phyloP scores from a whole-genome alignment of 1,140 invertebrate species.

The Drosophila sp. region DNA sequence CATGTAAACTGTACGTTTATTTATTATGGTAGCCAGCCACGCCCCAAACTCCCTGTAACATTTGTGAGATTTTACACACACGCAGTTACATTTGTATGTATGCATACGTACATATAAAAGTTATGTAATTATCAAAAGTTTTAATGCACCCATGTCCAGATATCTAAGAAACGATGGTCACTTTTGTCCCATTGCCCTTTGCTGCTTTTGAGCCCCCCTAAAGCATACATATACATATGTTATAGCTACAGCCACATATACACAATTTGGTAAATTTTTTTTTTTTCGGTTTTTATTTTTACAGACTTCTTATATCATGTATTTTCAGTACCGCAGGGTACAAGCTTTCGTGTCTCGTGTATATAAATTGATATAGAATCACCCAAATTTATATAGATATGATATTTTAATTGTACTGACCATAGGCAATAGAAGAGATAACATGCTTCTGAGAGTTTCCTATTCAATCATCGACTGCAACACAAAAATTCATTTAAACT shows the following conservation, averaged over 20 bases:
- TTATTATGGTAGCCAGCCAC: slow-evolving; percentile 60
- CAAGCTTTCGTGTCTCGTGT: too few relatives aligned
- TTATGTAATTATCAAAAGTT: slow-evolving; percentile 80
- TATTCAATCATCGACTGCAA: too few relatives aligned
- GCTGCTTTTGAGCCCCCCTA: not conserved
- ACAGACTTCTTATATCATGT: too few relatives aligned
- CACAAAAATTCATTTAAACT: too few relatives aligned
- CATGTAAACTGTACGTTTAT: slow-evolving; percentile 81
- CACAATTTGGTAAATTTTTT: not conserved
- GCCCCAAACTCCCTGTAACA: slow-evolving; percentile 17
- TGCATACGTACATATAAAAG: slow-evolving; percentile 50
- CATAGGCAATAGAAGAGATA: too few relatives aligned
- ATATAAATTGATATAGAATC: too few relatives aligned
- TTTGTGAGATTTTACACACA: slow-evolving; percentile 61
- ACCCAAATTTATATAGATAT: too few relatives aligned
- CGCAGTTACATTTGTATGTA: slow-evolving; percentile 26
- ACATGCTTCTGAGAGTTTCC: too few relatives aligned
- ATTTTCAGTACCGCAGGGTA: too few relatives aligned
- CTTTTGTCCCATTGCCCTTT: slow-evolving; percentile 2
- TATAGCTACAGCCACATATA: not conserved
- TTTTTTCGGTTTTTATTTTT: too few relatives aligned
- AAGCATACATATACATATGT: slow-evolving; percentile 16
- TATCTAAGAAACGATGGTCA: slow-evolving; percentile 29
- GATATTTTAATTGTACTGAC: too few relatives aligned
- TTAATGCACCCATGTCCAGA: slow-evolving; percentile 67